phyloP scores from a whole-genome alignment of 2,888 invertebrate genomes.

The Fragum fragum region DNA sequence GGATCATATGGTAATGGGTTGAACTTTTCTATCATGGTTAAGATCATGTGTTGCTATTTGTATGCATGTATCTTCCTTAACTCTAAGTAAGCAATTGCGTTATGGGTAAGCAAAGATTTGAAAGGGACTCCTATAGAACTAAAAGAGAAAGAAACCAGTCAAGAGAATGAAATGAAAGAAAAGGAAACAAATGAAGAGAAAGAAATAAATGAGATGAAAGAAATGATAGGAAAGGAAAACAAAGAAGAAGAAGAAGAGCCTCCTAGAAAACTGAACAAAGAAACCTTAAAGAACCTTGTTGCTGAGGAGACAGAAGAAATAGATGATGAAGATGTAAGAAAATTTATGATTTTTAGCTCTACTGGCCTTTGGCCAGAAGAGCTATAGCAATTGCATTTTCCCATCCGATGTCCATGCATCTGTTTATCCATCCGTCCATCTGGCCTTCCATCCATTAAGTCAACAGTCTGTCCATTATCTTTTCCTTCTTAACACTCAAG shows the following conservation, averaged over 20 bases:
- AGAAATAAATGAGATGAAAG: not conserved
- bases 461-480: too few relatives aligned
- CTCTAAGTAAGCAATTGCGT: conserved; percentile 28
- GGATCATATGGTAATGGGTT: too few relatives aligned
- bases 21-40: too few relatives aligned
- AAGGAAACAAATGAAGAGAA: conserved; percentile 10
- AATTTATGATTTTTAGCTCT: too few relatives aligned
- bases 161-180: not conserved
- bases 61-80: conserved; percentile 28
- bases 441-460: too few relatives aligned
- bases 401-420: too few relatives aligned
- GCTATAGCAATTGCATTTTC: too few relatives aligned
- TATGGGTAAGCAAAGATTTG: conserved; percentile 37
- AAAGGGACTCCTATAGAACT: not conserved
- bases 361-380: too few relatives aligned
- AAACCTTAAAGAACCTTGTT: conserved; percentile 37
- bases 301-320: conserved; percentile 32
- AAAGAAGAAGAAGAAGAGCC: not conserved
- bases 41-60: not conserved
- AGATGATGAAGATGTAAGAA: conserved; percentile 17
- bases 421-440: too few relatives aligned
- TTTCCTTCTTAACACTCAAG: too few relatives aligned
- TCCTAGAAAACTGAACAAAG: conserved; percentile 37
- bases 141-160: not conserved
- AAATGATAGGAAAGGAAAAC: not conserved